These are phyloP conservation scores for Plebejus anna DNA, from an alignment of 2,888 invertebrate species.

Conservation along the genomic window DNA sequence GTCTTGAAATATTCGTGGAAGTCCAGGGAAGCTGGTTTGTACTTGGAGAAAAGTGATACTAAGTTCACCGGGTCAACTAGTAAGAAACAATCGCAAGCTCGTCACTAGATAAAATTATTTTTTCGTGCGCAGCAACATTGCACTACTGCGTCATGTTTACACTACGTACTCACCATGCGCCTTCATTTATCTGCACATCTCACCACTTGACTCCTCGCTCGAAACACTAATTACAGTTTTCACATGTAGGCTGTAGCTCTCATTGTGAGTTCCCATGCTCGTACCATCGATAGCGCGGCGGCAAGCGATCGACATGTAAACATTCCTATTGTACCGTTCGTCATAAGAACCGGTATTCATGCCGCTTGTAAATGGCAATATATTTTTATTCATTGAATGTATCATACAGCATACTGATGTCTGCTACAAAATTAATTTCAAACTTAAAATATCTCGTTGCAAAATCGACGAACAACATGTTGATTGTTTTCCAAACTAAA, in stretches of 20 bases:
- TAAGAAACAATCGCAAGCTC: too few relatives aligned
- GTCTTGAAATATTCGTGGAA: too few relatives aligned
- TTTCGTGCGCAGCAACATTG: too few relatives aligned
- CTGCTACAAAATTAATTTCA: not conserved
- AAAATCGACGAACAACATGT: not conserved
- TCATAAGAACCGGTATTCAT: not conserved
- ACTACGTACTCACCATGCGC: not conserved
- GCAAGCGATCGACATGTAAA: constrained; percentile 7
- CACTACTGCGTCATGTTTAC: not conserved
- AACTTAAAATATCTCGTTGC: not conserved
- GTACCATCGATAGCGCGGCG: not conserved
- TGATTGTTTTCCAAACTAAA: not conserved
- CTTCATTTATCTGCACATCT: constrained; percentile 14
- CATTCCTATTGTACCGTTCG: not conserved
- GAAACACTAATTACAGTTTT: constrained; percentile 69
- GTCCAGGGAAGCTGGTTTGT: too few relatives aligned
- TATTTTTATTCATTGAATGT: too few relatives aligned
- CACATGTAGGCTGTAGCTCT: constrained; percentile 48
- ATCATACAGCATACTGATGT: too few relatives aligned
- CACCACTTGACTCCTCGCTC: constrained; percentile 41
- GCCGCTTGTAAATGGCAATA: not conserved
- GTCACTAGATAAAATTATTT: too few relatives aligned
- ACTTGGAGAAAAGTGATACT: too few relatives aligned
- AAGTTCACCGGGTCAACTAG: too few relatives aligned
- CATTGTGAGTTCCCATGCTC: constrained; percentile 37